Percentiles rank a stretch among this genome's conserved stretches.
Conservation (phyloP, 2,797 vertebrate genomes). For the Protonibea diacanthus region DNA sequence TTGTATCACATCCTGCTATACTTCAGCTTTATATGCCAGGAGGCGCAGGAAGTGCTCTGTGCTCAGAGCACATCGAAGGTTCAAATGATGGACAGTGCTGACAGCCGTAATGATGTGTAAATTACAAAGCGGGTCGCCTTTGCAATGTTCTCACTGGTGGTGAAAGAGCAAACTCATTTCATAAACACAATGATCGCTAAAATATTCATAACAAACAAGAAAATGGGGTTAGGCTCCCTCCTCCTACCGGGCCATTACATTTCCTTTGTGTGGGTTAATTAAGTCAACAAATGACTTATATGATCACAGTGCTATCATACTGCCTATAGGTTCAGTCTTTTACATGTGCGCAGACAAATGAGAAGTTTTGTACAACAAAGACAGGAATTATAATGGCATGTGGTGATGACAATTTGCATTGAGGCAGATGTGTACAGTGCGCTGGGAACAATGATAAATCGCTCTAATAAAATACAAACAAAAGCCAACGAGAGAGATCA, state of each 20-base stretch:
- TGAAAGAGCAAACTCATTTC: slow-evolving; percentile 78
- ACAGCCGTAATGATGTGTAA: slow-evolving; percentile 72
- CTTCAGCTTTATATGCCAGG: slow-evolving; percentile 46
- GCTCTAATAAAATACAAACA: slow-evolving; percentile 73
- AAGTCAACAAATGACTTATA: slow-evolving; percentile 77
- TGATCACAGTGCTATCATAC: slow-evolving; percentile 56
- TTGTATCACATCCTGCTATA: slow-evolving; percentile 50
- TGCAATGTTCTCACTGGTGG: slow-evolving; percentile 64
- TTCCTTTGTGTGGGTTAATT: slow-evolving; percentile 79
- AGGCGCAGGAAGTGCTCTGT: slow-evolving; percentile 29
- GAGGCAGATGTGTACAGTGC: slow-evolving; percentile 56
- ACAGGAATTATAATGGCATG: slow-evolving; percentile 65
- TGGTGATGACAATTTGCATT: slow-evolving; percentile 60
- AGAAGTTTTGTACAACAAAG: slow-evolving; percentile 70
- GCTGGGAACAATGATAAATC: slow-evolving; percentile 69
- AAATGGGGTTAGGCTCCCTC: slow-evolving; percentile 75
- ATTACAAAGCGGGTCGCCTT: slow-evolving; percentile 66
- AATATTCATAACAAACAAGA: slow-evolving; percentile 85
- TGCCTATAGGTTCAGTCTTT: slow-evolving; percentile 70
- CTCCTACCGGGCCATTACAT: slow-evolving; percentile 68
- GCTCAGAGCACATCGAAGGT: slow-evolving; percentile 39
- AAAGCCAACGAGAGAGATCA: slow-evolving; percentile 62
- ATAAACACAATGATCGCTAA: slow-evolving; percentile 79
- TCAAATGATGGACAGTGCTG: slow-evolving; percentile 67
- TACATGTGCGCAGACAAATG: slow-evolving; percentile 64